Conservation (phyloP, 2,113 vertebrate species). For the Caranx ignobilis region DNA sequence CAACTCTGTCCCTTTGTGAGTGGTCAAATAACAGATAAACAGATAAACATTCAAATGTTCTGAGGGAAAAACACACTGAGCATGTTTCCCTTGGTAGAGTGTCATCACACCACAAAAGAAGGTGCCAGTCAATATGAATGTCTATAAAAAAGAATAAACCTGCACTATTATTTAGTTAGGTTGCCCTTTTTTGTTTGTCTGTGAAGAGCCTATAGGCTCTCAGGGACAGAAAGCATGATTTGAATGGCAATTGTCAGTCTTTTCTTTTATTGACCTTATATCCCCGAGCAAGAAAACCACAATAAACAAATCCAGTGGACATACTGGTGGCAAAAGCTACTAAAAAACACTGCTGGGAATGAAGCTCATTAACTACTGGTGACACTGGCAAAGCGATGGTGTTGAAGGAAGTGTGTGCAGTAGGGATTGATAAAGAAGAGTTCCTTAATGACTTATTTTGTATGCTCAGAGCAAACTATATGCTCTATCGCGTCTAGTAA, state of each 20-base stretch:
- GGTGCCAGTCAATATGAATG: neutral
- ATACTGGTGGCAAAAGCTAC: slow-evolving; percentile 27
- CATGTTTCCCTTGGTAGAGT: neutral
- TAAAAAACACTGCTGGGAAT: slow-evolving; percentile 25
- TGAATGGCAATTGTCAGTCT: slow-evolving; percentile 67
- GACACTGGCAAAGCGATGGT: slow-evolving; percentile 35
- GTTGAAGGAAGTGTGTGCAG: slow-evolving; percentile 40
- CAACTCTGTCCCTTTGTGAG: neutral
- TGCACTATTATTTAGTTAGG: neutral
- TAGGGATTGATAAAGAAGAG: slow-evolving; percentile 32
- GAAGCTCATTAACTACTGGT: slow-evolving; percentile 62
- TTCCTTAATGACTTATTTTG: slow-evolving; percentile 40
- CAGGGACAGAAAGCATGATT: slow-evolving; percentile 1
- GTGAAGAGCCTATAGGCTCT: slow-evolving; percentile 7
- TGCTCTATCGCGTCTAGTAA: neutral
- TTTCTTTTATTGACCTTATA: slow-evolving; percentile 55
- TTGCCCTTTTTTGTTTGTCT: slow-evolving; percentile 11
- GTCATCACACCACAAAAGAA: neutral
- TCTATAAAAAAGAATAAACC: neutral
- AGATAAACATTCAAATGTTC: neutral
- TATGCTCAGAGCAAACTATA: slow-evolving; percentile 18
- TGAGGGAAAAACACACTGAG: neutral
- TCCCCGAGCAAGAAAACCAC: slow-evolving; percentile 60
- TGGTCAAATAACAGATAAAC: neutral
- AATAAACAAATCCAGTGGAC: slow-evolving; percentile 68